A percentile compares a stretch with the other conserved stretches of the same genome.
Evolutionary conservation across 2,797 vertebrate genomes (phyloP).

Genomic region (Triplophysa bombifrons): DNA sequence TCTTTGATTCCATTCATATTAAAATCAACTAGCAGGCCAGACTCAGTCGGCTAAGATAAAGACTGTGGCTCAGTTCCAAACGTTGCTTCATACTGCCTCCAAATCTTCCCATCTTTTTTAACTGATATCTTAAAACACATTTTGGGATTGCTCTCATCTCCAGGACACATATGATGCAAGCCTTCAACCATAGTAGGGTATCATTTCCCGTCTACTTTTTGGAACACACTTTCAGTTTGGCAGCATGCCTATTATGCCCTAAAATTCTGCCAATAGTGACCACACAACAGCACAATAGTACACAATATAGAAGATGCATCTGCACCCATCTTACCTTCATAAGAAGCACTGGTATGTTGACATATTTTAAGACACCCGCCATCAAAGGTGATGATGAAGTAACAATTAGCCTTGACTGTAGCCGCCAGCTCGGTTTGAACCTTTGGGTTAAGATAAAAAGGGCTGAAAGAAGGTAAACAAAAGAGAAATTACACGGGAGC

Average conservation of each 20-base stretch:
- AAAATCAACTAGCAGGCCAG: not conserved
- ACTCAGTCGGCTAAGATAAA: not conserved
- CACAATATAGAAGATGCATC: not conserved
- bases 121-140: not conserved
- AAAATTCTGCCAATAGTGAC: not conserved
- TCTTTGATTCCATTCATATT: not conserved
- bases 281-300: not conserved
- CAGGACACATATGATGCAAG: not conserved
- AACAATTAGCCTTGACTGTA: conserved; percentile 45
- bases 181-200: too few relatives aligned
- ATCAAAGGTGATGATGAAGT: conserved; percentile 50
- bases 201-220: not conserved
- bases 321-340: too few relatives aligned
- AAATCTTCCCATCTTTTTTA: not conserved
- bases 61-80: not conserved
- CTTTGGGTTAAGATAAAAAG: conserved; percentile 50
- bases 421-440: conserved; percentile 43
- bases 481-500: conserved; percentile 65
- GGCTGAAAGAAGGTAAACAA: conserved; percentile 69
- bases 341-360: conserved; percentile 9
- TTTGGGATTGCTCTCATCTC: not conserved
- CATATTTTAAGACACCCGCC: conserved; percentile 31
- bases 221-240: not conserved
- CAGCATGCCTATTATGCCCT: not conserved
- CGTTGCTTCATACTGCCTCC: not conserved